A percentile compares a stretch with the other conserved stretches of the same genome.
phyloP scores from a whole-genome alignment of 2,888 invertebrate species.

The Linhomoeus sp. region DNA sequence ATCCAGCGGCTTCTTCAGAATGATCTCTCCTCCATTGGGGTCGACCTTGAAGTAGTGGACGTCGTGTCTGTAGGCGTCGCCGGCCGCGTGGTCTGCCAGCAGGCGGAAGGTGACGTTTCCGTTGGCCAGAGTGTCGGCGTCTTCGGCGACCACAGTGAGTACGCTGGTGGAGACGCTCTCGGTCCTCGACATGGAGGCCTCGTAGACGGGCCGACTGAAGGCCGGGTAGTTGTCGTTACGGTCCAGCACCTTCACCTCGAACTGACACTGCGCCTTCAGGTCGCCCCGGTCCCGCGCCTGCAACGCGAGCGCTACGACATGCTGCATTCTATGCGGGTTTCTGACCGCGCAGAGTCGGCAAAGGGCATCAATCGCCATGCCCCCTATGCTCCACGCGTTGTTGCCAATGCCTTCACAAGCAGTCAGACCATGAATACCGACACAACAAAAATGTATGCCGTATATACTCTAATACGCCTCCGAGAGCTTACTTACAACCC shows the following conservation, averaged over 20 bases:
- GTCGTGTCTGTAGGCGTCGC: slow-evolving; percentile 10
- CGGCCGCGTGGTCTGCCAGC: slow-evolving; percentile 13
- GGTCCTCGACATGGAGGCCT: slow-evolving; percentile 18
- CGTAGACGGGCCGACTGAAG: slow-evolving; percentile 40
- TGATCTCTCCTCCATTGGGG: slow-evolving; percentile 7
- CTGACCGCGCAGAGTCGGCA: too few relatives aligned
- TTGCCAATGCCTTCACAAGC: too few relatives aligned
- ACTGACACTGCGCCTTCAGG: slow-evolving; percentile 90
- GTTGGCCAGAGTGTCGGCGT: slow-evolving; percentile 20
- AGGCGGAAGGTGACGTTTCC: slow-evolving; percentile 15
- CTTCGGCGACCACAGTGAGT: slow-evolving; percentile 21
- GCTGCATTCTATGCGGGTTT: too few relatives aligned
- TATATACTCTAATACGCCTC: too few relatives aligned
- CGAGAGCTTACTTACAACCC: too few relatives aligned
- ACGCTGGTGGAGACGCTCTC: slow-evolving; percentile 9
- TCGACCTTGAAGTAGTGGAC: slow-evolving; percentile 5
- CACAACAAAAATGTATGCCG: too few relatives aligned
- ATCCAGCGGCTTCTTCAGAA: too few relatives aligned
- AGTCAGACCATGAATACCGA: too few relatives aligned
- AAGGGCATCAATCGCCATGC: too few relatives aligned
- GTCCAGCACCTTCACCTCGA: slow-evolving; percentile 93
- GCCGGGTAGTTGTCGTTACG: slow-evolving; percentile 99
- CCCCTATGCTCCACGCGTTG: too few relatives aligned
- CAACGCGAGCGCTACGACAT: too few relatives aligned
- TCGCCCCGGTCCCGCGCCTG: slow-evolving; percentile 95